Conservation (phyloP, 2,888 invertebrate species). For the Pammene fasciana region DNA sequence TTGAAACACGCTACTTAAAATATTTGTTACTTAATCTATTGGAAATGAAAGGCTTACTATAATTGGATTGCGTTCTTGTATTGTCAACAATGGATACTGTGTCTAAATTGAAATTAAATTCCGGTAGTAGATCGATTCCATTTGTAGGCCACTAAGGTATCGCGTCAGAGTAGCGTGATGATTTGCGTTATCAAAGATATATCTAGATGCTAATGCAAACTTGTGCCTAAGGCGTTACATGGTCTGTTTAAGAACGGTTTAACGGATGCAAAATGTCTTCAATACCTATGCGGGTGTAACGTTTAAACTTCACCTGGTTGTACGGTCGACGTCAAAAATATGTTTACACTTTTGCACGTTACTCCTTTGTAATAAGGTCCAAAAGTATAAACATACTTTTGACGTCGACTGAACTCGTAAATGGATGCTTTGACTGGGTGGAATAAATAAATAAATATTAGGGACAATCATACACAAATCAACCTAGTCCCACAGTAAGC, state of each 20-base stretch:
- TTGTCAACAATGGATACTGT: slow-evolving; percentile 59
- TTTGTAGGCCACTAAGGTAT: slow-evolving; percentile 18
- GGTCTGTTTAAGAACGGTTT: background rate
- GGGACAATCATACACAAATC: too few species aligned
- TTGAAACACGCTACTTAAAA: slow-evolving; percentile 58
- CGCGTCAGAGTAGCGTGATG: slow-evolving; percentile 7
- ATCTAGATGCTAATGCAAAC: background rate
- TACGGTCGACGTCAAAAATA: too few species aligned
- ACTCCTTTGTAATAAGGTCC: too few species aligned
- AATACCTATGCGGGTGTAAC: slow-evolving; percentile 28
- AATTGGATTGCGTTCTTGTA: slow-evolving; percentile 74
- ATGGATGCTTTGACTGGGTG: background rate
- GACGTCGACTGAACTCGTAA: too few species aligned
- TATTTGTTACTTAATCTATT: slow-evolving; percentile 74
- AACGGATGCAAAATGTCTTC: slow-evolving; percentile 1
- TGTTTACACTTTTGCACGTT: too few species aligned
- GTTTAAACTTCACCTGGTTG: slow-evolving; percentile 11
- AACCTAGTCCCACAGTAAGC: too few species aligned
- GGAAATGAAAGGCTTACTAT: slow-evolving; percentile 66
- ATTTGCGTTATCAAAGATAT: slow-evolving; percentile 16
- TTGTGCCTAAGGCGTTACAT: background rate
- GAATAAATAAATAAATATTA: too few species aligned
- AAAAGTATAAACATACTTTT: too few species aligned
- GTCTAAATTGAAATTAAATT: slow-evolving; percentile 42
- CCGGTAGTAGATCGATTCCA: slow-evolving; percentile 27